These are phyloP conservation scores for Dufourea novaeangliae DNA, from an alignment of 1,140 invertebrate species.

Conservation along the genomic window DNA sequence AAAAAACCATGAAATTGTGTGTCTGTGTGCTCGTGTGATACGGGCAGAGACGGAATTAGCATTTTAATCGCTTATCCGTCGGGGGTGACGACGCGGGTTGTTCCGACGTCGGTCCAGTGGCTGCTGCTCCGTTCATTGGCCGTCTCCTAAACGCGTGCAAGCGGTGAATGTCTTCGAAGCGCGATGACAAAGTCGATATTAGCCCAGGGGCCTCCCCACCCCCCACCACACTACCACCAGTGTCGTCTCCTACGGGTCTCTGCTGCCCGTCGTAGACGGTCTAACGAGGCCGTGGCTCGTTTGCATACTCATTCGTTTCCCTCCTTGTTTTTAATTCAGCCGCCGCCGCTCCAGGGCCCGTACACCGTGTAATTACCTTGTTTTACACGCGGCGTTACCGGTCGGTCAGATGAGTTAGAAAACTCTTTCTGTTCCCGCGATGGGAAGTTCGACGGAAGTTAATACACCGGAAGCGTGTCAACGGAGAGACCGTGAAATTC, in stretches of 20 bases:
- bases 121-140: slow-evolving; percentile 21
- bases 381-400: slow-evolving; percentile 42
- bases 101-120: slow-evolving; percentile 47
- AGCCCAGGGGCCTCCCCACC: background rate
- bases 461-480: slow-evolving; percentile 22
- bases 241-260: slow-evolving; percentile 9
- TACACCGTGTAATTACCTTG: slow-evolving; percentile 52
- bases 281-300: slow-evolving; percentile 47
- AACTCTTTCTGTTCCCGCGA: background rate
- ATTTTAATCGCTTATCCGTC: slow-evolving; percentile 63
- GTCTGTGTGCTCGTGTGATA: background rate
- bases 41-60: slow-evolving; percentile 45
- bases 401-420: background rate
- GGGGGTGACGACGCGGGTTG: slow-evolving; percentile 22
- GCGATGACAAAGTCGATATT: slow-evolving; percentile 37
- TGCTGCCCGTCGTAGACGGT: slow-evolving; percentile 11
- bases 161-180: slow-evolving; percentile 22
- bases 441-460: slow-evolving; percentile 29
- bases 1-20: slow-evolving; percentile 11
- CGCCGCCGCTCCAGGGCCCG: background rate
- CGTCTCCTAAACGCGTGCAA: background rate
- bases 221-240: background rate
- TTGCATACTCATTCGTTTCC: slow-evolving; percentile 56
- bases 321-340: slow-evolving; percentile 56
- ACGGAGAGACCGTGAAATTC: background rate